phyloP scores from a whole-genome alignment of 2,113 vertebrate species.

The Phylloscopus trochiloides region DNA sequence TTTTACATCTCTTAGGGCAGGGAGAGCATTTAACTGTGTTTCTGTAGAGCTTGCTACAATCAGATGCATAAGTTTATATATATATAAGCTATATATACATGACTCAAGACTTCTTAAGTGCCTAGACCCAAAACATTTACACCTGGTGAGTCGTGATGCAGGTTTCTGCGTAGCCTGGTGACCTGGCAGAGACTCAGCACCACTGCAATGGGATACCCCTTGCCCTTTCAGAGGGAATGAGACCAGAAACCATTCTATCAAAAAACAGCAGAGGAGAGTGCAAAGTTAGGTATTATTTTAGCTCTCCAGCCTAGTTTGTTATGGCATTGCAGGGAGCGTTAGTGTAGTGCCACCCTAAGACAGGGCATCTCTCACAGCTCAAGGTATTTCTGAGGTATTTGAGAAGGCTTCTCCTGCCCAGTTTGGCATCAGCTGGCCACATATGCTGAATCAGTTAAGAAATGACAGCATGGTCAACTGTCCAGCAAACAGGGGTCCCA shows the following conservation, averaged over 20 bases:
- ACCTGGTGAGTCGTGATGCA: background rate
- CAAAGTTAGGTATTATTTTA: background rate
- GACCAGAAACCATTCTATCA: background rate
- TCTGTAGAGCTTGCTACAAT: background rate
- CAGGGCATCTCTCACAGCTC: background rate
- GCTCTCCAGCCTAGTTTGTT: background rate
- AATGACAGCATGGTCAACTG: background rate
- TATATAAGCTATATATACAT: background rate
- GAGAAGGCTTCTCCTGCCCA: background rate
- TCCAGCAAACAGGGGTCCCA: background rate
- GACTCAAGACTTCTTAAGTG: background rate
- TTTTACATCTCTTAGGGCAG: background rate
- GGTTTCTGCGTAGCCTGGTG: background rate
- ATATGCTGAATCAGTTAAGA: background rate
- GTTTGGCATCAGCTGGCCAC: background rate
- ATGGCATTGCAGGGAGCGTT: background rate
- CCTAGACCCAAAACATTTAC: background rate
- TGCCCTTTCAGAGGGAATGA: background rate
- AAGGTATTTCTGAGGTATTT: background rate
- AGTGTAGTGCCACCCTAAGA: background rate
- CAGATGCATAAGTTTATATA: background rate
- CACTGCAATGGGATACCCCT: background rate
- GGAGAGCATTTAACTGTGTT: background rate
- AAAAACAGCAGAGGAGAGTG: background rate
- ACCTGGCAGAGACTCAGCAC: background rate